These are phyloP conservation scores for Camptogramma bilineatum DNA, from an alignment of 2,888 invertebrate species.

Conservation along the genomic window DNA sequence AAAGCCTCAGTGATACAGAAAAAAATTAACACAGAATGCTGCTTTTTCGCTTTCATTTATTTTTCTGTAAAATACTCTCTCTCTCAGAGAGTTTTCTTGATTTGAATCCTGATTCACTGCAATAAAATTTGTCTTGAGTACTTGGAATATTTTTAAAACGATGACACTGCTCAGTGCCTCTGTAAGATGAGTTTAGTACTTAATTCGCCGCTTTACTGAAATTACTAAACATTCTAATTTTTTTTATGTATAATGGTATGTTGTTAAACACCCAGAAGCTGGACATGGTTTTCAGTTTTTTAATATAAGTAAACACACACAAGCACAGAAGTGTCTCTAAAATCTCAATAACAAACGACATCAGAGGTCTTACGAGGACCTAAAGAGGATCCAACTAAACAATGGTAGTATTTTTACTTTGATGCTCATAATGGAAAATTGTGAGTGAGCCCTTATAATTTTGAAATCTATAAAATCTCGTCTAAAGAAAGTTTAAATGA, in stretches of 20 bases:
- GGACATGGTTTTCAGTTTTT: too few species aligned
- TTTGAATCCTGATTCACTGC: neutral
- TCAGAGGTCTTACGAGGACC: too few species aligned
- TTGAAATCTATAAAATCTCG: neutral
- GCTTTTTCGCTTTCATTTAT: constrained; percentile 14
- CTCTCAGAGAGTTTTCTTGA: neutral
- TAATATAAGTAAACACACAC: too few species aligned
- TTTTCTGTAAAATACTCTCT: constrained; percentile 13
- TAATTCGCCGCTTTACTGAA: neutral
- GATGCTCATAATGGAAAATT: too few species aligned
- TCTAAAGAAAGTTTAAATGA: neutral
- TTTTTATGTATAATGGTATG: neutral
- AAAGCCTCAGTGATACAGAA: constrained; percentile 74
- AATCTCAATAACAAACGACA: too few species aligned
- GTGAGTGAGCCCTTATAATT: too few species aligned
- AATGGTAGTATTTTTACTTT: too few species aligned
- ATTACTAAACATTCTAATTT: neutral
- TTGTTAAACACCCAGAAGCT: too few species aligned
- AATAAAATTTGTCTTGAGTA: constrained; percentile 2
- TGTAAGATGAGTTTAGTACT: neutral
- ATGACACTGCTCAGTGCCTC: constrained; percentile 4
- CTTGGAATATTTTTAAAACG: constrained; percentile 10
- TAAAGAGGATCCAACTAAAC: too few species aligned
- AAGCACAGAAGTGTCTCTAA: too few species aligned
- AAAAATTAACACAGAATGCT: constrained; percentile 57